Evolutionary conservation across 2,797 vertebrate genomes (phyloP), one percentile per base, ranked within the genome.

Genomic region (Taenioides sp.): DNA sequence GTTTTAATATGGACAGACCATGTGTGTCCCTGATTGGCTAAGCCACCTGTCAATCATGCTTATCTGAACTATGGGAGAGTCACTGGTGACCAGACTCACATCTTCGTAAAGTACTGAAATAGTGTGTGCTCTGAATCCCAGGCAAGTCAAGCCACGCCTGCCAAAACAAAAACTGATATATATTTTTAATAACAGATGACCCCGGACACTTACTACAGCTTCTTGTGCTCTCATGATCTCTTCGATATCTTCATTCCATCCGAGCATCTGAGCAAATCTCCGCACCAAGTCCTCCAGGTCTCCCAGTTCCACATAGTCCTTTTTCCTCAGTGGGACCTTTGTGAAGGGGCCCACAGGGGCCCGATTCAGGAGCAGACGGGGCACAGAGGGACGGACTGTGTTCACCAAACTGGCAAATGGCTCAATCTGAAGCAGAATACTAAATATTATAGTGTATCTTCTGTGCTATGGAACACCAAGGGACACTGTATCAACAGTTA

Each of bases 321-420:
- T 86, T 66, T 88, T 88, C 22, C 91, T 86, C 66, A 90, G 79
- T 0, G 92, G 90, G 14, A 84, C 80, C 69, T 83, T 89, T 78
- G 90, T 70, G 74, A 95, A 95, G 1, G 92, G 91, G 12, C 94
- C 94, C 16, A 95, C 94, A 0, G 91, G 84, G 1, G 92, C 75
- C 2, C 94, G 80, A 83, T 95, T 95, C 69, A 95, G 81, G 69
- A 95, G 93, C 54, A 95, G 90, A 23, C 94, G 93, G 0, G 91
- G 93, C 25, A 94, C 93, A 0, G 84, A 86, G 62, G 93, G 81
- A 65, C 90, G 91, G 70, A 95, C 92, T 0, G 93, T 94, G 67
- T 95, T 93, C 70, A 95, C 92, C 74, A 95, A 84, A 78, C 94
- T 94, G 74, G 93, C 93, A 31, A 94, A 95, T 0, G 94, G 94